Evolutionary conservation across 2,888 invertebrate species (phyloP), one percentile per base, ranked within the genome.

Genomic region (Drosophila picticornis): DNA sequence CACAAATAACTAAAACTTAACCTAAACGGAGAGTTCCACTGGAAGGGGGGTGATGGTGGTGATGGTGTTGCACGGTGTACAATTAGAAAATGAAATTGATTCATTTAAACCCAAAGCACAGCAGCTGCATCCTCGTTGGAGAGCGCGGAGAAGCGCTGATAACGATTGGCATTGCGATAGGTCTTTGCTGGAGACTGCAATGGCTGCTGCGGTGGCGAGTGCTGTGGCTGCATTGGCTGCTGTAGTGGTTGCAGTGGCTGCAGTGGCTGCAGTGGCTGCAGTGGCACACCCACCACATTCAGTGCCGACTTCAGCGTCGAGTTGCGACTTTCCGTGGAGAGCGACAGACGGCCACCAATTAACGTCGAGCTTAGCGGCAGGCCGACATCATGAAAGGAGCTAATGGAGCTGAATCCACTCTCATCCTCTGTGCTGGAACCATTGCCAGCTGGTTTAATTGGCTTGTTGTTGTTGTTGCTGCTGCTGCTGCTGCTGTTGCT

Each of bases 331-430:
- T 92, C 92, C 13, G 76, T 31, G 52, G 84, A 76, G 34, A 89
- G 50, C 40, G 89, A 89, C 3, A 77, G 59, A 5, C 88, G 85
- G 22, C 57, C 70, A 0, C 51, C 70, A 16, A 91, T 78, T 69
- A 91, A 58, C 0, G 92, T 92, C 6, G 93, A 92, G 63, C 87
- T 88, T 1, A 92, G 60, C 4, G 96, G 96, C 86, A 97, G 94
- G 16, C 96, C 96, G 55, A 97, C 95, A 91, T 97, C 97, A 93
- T 97, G 96, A 91, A 97, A 97, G 10, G 97, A 97, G 92, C 95
- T 97, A 94, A 97, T 96, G 11, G 97, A 97, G 19, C 97, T 97
- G 93, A 97, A 97, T 34, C 97, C 97, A 91, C 97, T 97, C 92
- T 97, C 97, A 85, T 97, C 97, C 91, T 97, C 97, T 1, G 93